Evolutionary conservation across 1,140 invertebrate species (phyloP).

Genomic region (Papilio dardanus): DNA sequence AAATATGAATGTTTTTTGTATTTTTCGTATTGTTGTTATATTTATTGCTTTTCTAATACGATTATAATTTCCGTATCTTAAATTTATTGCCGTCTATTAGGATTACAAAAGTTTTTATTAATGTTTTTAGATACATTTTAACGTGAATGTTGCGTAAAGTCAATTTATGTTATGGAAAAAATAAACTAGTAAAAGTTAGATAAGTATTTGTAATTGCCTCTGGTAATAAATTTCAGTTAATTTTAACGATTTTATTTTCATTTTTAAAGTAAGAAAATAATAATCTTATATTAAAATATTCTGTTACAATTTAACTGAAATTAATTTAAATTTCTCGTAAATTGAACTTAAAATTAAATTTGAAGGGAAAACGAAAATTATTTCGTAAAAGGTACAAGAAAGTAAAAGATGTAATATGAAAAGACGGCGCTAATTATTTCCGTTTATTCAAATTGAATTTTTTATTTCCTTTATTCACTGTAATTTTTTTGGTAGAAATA

Average conservation of each 20-base stretch:
- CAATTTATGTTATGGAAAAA: background rate
- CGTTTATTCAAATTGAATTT: background rate
- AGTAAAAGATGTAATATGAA: background rate
- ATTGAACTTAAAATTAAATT: slow-evolving; percentile 1
- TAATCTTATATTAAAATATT: too few species aligned
- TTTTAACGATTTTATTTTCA: background rate
- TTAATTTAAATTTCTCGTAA: background rate
- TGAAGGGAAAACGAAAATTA: background rate
- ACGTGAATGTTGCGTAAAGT: background rate
- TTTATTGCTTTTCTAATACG: slow-evolving; percentile 8
- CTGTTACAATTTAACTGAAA: background rate
- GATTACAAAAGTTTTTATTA: background rate
- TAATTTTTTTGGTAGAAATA: background rate
- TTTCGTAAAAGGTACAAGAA: background rate
- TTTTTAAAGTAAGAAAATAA: background rate
- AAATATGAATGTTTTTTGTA: slow-evolving; percentile 14
- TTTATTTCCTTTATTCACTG: background rate
- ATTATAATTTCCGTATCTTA: background rate
- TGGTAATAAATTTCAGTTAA: background rate
- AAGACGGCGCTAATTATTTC: slow-evolving; percentile 1
- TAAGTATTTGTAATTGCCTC: background rate
- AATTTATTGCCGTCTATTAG: background rate
- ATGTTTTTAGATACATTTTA: background rate
- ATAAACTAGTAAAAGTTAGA: background rate
- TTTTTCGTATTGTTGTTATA: slow-evolving; percentile 11